phyloP scores from a whole-genome alignment of 2,113 vertebrate genomes.

The Lethenteron reissneri region DNA sequence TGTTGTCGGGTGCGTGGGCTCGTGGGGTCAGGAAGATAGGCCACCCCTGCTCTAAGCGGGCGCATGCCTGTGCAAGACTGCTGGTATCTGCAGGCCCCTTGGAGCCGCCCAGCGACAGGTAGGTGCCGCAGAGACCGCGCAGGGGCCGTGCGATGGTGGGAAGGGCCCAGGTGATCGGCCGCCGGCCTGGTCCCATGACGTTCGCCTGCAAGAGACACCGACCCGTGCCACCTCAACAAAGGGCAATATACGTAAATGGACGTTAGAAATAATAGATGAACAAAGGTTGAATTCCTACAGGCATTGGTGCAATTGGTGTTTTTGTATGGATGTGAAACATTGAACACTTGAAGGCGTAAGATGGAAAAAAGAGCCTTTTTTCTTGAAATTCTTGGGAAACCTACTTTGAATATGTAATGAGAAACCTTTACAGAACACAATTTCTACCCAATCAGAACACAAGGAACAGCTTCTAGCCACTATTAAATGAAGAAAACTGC shows the following conservation, averaged over 20 bases:
- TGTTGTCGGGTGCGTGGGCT: not conserved
- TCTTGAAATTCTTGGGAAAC: too few relatives aligned
- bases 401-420: too few relatives aligned
- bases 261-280: too few relatives aligned
- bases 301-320: too few relatives aligned
- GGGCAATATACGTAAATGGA: not conserved
- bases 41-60: not conserved
- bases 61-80: constrained; percentile 53
- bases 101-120: constrained; percentile 54
- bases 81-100: constrained; percentile 56
- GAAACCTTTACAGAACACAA: too few relatives aligned
- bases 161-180: constrained; percentile 66
- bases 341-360: too few relatives aligned
- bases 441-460: too few relatives aligned
- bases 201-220: constrained; percentile 30
- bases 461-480: too few relatives aligned
- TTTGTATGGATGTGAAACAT: too few relatives aligned
- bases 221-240: constrained; percentile 8
- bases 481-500: too few relatives aligned
- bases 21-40: not conserved
- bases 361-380: too few relatives aligned
- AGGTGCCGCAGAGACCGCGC: constrained; percentile 62
- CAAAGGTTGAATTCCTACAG: too few relatives aligned
- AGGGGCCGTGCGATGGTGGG: constrained; percentile 67
- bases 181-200: constrained; percentile 11